Evolutionary conservation across 2,888 invertebrate genomes (phyloP).

Genomic region (Caenorhabditis sulstoni): DNA sequence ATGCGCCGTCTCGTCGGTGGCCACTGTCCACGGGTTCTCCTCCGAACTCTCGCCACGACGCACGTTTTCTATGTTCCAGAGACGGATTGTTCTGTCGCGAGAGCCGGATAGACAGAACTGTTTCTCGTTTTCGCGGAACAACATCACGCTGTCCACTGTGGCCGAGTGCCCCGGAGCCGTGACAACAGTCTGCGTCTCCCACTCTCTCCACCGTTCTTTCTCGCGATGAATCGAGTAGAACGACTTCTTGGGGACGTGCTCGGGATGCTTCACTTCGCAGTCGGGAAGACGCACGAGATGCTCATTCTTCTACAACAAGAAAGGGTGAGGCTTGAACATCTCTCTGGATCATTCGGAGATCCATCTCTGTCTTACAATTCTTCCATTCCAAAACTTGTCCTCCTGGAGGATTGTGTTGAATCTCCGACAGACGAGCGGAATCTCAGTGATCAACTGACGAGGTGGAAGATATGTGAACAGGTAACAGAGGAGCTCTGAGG

Average conservation of each 20-base stretch:
- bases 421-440: conserved; percentile 48
- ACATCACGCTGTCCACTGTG: conserved; percentile 61
- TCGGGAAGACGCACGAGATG: conserved; percentile 23
- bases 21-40: conserved; percentile 46
- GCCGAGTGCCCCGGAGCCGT: conserved; percentile 52
- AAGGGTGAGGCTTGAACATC: no score
- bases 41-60: conserved; percentile 1
- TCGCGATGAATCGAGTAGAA: conserved; percentile 25
- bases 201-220: conserved; percentile 37
- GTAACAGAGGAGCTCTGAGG: conserved; percentile 32
- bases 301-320: conserved; percentile 24
- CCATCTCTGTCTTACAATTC: conserved; percentile 39
- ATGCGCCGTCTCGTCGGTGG: conserved; percentile 33
- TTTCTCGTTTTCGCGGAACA: conserved; percentile 46
- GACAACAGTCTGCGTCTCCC: conserved; percentile 42
- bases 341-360: no score
- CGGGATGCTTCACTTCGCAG: conserved; percentile 30
- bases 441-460: conserved; percentile 28
- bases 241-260: conserved; percentile 27
- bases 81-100: conserved; percentile 59
- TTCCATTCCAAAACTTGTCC: conserved; percentile 56
- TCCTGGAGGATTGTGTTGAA: conserved; percentile 54
- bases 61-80: conserved; percentile 61
- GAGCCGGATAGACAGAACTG: conserved; percentile 63
- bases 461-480: conserved; percentile 40